Conservation (phyloP, 2,888 invertebrate species). For the Atrina japonica region DNA sequence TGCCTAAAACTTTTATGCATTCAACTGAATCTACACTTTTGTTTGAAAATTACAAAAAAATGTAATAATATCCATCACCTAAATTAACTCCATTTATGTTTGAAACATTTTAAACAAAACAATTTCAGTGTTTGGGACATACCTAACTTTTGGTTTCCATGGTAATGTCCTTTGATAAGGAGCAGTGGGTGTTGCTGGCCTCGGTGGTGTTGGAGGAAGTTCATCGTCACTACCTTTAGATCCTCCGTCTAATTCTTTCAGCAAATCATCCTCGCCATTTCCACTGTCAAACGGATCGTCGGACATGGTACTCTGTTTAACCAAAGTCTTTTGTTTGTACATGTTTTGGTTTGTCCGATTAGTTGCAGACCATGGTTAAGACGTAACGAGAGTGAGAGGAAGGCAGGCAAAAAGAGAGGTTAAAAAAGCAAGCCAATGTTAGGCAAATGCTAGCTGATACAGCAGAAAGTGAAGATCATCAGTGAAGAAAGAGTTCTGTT, state of each 20-base stretch:
- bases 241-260: conserved; percentile 91
- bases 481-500: no score
- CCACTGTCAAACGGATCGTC: conserved; percentile 89
- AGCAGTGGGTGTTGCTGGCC: conserved; percentile 84
- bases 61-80: no score
- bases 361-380: neutral
- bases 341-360: conserved; percentile 10
- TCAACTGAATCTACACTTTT: no score
- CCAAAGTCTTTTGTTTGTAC: conserved; percentile 83
- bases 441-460: conserved; percentile 28
- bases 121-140: no score
- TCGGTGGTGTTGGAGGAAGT: conserved; percentile 82
- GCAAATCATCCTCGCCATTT: conserved; percentile 84
- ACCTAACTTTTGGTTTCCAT: conserved; percentile 95
- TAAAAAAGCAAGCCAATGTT: conserved; percentile 63
- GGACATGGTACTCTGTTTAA: conserved; percentile 96
- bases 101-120: no score
- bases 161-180: conserved; percentile 86
- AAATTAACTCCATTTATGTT: no score
- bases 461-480: no score
- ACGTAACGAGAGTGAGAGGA: conserved; percentile 14
- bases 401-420: conserved; percentile 57
- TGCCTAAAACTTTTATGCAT: no score
- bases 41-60: no score
- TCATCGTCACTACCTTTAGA: conserved; percentile 88